Base-by-base conservation (phyloP, 2,797 vertebrate species). In the Austrolebias charrua region DNA sequence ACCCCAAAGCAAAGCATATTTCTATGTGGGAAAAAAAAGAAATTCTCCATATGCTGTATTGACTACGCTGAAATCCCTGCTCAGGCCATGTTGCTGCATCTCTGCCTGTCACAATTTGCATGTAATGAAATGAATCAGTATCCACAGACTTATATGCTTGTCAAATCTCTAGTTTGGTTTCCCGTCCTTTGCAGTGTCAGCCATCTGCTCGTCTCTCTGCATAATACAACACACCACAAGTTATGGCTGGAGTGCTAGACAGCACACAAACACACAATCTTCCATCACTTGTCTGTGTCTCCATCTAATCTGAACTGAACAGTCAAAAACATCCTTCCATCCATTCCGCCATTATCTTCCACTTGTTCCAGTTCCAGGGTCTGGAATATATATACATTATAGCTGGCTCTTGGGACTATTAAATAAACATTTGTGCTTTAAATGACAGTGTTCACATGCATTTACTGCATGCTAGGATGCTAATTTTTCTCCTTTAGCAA, bases 111-210 rank as follows among this genome's bases (percentile, higher is more conserved):
- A 61, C 70, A 33, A 44, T 64, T 55, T 65, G 29, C 40, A 57
- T 35, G 2, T n/a, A 47, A 76, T 74, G 29, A 81, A 81, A 85
- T 63, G 71, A 24, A 81, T 67, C 52, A 74, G 48, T 53, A 49
- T 61, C 53, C 24, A 69, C 29, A 12, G 62, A 75, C 53, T 73
- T n/a, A 20, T n/a, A 20, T 16, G n/a, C 38, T 72, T 45, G 75
- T 70, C 40, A 76, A 62, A 80, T 70, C 69, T 68, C 57, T 60
- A 79, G 60, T 45, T 24, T 20, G 48, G 48, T 49, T 56, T 71
- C 46, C 63, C 50, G 24, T 67, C 49, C 59, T 60, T 52, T 18
- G 31, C 49, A 61, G 52, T 46, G 71, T 66, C 15, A 69, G 59
- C 51, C 40, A 28, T 78, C 63, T 76, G 76, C 61, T 70, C 33